phyloP scores from a whole-genome alignment of 1,140 invertebrate species.

The Cydia amplana region DNA sequence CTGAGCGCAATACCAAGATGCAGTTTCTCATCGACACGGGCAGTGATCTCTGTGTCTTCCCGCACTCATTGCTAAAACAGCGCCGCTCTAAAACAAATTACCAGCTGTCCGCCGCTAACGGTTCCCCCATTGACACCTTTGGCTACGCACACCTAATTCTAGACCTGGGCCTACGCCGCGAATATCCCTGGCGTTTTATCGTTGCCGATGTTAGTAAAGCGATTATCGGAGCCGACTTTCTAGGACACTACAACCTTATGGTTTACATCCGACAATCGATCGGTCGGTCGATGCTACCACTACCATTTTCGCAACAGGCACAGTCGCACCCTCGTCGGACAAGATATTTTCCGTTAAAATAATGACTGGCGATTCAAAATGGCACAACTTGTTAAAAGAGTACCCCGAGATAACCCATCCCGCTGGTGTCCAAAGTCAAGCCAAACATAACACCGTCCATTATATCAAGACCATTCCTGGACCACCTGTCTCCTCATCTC shows the following conservation, averaged over 20 bases:
- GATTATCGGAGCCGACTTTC: no score
- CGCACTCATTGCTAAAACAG: neutral
- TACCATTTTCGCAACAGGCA: neutral
- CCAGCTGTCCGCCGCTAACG: neutral
- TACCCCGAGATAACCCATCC: no score
- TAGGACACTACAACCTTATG: neutral
- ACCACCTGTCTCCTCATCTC: no score
- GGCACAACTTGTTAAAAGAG: no score
- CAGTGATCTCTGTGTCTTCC: conserved; percentile 15
- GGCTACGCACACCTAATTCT: neutral
- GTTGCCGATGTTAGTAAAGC: neutral
- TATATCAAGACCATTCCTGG: no score
- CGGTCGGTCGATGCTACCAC: neutral
- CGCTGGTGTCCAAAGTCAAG: no score
- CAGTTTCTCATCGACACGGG: conserved; percentile 12
- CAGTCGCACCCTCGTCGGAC: neutral
- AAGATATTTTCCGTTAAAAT: no score
- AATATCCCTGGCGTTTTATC: conserved; percentile 5
- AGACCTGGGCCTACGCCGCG: conserved; percentile 4
- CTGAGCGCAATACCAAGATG: conserved; percentile 38
- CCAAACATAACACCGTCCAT: no score
- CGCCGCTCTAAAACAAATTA: conserved; percentile 23
- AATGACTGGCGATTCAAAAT: no score
- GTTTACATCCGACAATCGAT: neutral
- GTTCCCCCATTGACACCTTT: neutral